A percentile compares a stretch with the other conserved stretches of the same genome.
These are phyloP conservation scores for Diorhabda elongata DNA, from an alignment of 1,140 invertebrate species.

Conservation along the genomic window DNA sequence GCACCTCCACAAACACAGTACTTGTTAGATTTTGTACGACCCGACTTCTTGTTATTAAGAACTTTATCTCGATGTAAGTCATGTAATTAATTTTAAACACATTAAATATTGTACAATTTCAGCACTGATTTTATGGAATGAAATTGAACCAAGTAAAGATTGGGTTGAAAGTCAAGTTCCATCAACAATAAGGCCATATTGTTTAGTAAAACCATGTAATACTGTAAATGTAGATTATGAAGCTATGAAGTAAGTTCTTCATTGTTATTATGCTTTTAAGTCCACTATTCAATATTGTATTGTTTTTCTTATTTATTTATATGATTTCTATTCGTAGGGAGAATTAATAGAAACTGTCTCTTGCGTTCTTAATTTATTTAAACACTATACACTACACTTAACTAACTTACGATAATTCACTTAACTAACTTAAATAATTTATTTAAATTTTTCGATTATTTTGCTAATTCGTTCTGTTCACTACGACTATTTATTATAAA, in stretches of 20 bases:
- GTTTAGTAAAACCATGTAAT: conserved; percentile 64
- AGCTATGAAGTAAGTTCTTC: conserved; percentile 76
- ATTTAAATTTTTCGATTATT: too few species aligned
- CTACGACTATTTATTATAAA: too few species aligned
- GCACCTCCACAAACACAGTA: conserved; percentile 84
- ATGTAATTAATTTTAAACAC: background rate
- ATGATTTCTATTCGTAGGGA: too few species aligned
- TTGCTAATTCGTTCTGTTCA: too few species aligned
- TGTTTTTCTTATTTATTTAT: too few species aligned
- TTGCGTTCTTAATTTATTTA: too few species aligned
- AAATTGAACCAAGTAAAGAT: conserved; percentile 70
- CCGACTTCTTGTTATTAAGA: conserved; percentile 86
- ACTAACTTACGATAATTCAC: too few species aligned
- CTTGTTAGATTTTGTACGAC: conserved; percentile 86
- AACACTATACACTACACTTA: too few species aligned
- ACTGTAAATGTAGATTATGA: conserved; percentile 77
- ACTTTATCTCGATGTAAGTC: conserved; percentile 65
- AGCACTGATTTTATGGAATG: conserved; percentile 78
- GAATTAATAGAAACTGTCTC: too few species aligned
- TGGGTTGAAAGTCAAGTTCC: conserved; percentile 88
- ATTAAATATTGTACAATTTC: conserved; percentile 1
- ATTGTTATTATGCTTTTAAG: too few species aligned
- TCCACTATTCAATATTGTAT: too few species aligned
- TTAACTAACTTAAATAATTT: too few species aligned
- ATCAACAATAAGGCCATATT: conserved; percentile 65